phyloP scores from a whole-genome alignment of 2,888 invertebrate genomes.

The Hirtodrosophila alboralis region DNA sequence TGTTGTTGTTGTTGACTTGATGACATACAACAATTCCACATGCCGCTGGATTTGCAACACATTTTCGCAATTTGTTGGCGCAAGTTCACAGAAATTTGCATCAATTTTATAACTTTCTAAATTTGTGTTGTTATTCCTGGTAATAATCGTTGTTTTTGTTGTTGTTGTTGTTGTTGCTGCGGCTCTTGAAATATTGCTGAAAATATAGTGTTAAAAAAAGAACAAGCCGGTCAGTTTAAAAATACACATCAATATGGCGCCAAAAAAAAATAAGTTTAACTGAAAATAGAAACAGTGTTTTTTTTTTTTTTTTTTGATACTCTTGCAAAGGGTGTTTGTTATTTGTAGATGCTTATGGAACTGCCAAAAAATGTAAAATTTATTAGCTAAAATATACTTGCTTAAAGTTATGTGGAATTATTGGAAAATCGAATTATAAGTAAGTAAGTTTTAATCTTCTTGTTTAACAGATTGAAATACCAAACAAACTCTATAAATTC shows the following conservation, averaged over 20 bases:
- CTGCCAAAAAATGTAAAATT: too few species aligned
- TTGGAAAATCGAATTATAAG: too few species aligned
- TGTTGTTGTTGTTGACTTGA: slow-evolving; percentile 35
- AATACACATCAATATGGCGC: slow-evolving; percentile 51
- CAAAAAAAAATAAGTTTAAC: slow-evolving; percentile 50
- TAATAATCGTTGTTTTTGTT: slow-evolving; percentile 20
- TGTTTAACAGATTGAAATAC: too few species aligned
- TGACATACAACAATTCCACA: slow-evolving; percentile 60
- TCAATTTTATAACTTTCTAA: slow-evolving; percentile 39
- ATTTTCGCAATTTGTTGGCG: slow-evolving; percentile 63
- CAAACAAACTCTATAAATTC: too few species aligned
- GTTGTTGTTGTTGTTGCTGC: slow-evolving; percentile 21
- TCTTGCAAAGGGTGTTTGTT: too few species aligned
- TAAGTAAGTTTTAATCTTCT: too few species aligned
- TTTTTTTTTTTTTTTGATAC: too few species aligned
- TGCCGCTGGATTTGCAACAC: slow-evolving; percentile 72
- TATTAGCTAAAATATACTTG: too few species aligned
- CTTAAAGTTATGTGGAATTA: too few species aligned
- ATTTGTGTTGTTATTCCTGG: slow-evolving; percentile 16
- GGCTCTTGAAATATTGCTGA: slow-evolving; percentile 66
- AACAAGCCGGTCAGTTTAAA: slow-evolving; percentile 70
- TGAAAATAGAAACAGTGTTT: slow-evolving; percentile 26
- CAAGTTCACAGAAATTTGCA: slow-evolving; percentile 68
- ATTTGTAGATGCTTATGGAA: too few species aligned
- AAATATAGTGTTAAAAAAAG: slow-evolving; percentile 62